phyloP scores from a whole-genome alignment of 2,797 vertebrate genomes.

The Sebastes reedi region DNA sequence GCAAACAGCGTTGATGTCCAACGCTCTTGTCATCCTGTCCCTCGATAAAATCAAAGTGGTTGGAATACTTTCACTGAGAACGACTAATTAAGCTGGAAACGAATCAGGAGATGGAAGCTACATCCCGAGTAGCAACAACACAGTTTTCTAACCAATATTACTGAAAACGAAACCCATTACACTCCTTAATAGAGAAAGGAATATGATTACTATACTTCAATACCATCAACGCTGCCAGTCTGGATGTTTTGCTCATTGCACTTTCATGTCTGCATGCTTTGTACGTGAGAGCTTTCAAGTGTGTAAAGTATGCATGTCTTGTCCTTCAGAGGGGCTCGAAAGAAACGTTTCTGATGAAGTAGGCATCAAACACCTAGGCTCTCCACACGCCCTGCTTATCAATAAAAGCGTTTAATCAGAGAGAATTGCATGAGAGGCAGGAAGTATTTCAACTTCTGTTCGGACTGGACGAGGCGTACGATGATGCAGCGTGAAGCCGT shows the following conservation, averaged over 20 bases:
- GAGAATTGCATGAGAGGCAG: conserved; percentile 16
- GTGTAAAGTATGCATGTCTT: conserved; percentile 38
- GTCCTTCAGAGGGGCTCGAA: conserved; percentile 24
- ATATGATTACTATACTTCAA: not conserved
- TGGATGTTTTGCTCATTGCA: not conserved
- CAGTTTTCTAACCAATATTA: not conserved
- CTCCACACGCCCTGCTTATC: conserved; percentile 38
- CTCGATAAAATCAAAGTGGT: conserved; percentile 49
- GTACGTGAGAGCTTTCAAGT: conserved; percentile 45
- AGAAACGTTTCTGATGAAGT: conserved; percentile 46
- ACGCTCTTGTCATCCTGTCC: conserved; percentile 50
- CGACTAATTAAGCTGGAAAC: conserved; percentile 41
- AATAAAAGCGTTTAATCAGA: conserved; percentile 53
- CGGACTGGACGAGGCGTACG: conserved; percentile 28
- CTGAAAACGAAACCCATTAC: conserved; percentile 11
- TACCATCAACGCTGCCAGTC: not conserved
- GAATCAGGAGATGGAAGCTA: conserved; percentile 20
- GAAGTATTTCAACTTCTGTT: conserved; percentile 41
- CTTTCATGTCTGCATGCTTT: not conserved
- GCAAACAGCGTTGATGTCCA: conserved; percentile 43
- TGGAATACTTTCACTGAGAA: conserved; percentile 33
- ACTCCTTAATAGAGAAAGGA: not conserved
- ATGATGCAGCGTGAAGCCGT: not conserved
- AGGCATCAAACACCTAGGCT: conserved; percentile 44
- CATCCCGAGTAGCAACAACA: not conserved